Conservation (phyloP, 2,888 invertebrate species). For the Trypoxylon attenuatum region DNA sequence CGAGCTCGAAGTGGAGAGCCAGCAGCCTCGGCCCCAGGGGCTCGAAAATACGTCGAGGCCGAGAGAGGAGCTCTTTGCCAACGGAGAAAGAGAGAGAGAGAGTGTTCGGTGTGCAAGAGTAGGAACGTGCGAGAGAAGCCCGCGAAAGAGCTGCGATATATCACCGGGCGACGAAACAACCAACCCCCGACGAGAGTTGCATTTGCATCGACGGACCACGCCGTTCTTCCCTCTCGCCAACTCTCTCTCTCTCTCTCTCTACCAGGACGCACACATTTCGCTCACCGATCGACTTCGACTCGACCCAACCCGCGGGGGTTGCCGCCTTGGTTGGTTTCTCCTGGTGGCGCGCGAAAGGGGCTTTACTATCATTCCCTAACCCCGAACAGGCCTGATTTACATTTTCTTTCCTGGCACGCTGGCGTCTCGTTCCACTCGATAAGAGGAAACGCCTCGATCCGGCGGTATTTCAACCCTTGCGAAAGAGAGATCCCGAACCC, state of each 20-base stretch:
- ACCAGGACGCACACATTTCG: neutral
- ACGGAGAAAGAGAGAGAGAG: conserved; percentile 26
- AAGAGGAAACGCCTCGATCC: conserved; percentile 64
- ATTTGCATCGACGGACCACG: conserved; percentile 70
- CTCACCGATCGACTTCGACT: conserved; percentile 60
- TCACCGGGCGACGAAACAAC: conserved; percentile 71
- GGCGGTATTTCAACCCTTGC: conserved; percentile 61
- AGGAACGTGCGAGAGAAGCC: conserved; percentile 35
- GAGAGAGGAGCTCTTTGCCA: conserved; percentile 32
- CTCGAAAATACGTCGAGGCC: neutral
- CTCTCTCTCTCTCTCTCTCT: too few relatives aligned
- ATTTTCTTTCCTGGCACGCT: conserved; percentile 63
- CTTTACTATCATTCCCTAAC: conserved; percentile 51
- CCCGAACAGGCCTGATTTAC: conserved; percentile 63
- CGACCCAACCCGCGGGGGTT: conserved; percentile 26
- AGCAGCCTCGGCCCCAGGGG: conserved; percentile 18
- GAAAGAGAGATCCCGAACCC: conserved; percentile 41
- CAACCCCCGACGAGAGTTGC: conserved; percentile 70
- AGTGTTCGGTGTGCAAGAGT: conserved; percentile 7
- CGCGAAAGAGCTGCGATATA: conserved; percentile 62
- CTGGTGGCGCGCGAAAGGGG: conserved; percentile 46
- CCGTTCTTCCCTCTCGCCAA: conserved; percentile 46
- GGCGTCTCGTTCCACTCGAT: conserved; percentile 60
- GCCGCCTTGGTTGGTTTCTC: neutral
- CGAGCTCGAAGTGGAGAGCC: conserved; percentile 43